A percentile compares a stretch with the other conserved stretches of the same genome.
phyloP scores from a whole-genome alignment of 2,888 invertebrate genomes.

The Zeuzera pyrina region DNA sequence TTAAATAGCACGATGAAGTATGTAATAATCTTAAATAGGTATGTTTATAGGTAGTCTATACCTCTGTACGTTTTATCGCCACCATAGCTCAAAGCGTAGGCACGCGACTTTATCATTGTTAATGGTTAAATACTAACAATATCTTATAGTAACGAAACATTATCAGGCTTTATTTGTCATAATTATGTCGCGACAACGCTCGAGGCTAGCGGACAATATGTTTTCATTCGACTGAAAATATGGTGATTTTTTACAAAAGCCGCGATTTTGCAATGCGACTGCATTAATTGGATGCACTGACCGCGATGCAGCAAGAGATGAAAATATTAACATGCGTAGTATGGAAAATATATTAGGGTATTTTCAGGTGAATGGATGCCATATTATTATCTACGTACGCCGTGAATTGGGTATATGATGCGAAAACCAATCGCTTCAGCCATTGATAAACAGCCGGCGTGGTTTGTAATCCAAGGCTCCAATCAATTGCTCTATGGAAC shows the following conservation, averaged over 20 bases:
- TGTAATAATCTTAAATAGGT: no score
- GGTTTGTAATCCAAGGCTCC: constrained; percentile 31
- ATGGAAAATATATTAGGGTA: constrained; percentile 44
- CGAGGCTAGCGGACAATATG: constrained; percentile 26
- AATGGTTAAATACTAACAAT: no score
- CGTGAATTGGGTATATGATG: constrained; percentile 21
- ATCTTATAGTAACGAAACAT: no score
- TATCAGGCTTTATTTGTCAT: constrained; percentile 34
- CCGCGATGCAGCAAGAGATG: constrained; percentile 40
- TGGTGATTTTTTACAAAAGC: constrained; percentile 43
- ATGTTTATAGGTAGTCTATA: no score
- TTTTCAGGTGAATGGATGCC: constrained; percentile 36
- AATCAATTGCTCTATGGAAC: constrained; percentile 32
- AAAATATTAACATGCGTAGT: constrained; percentile 49
- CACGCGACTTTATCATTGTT: no score
- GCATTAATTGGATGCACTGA: constrained; percentile 60
- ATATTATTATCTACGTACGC: constrained; percentile 19
- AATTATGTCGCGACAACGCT: constrained; percentile 26
- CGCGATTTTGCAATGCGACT: constrained; percentile 30
- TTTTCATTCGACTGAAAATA: constrained; percentile 32
- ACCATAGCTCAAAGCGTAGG: no score
- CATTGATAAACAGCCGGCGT: constrained; percentile 34
- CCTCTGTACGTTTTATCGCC: no score
- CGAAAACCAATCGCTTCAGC: constrained; percentile 31
- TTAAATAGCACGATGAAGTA: no score